Percentiles rank a stretch among this genome's conserved stretches.
These are phyloP conservation scores for Cryptotermes secundus DNA, from an alignment of 1,140 invertebrate genomes.

Conservation along the genomic window DNA sequence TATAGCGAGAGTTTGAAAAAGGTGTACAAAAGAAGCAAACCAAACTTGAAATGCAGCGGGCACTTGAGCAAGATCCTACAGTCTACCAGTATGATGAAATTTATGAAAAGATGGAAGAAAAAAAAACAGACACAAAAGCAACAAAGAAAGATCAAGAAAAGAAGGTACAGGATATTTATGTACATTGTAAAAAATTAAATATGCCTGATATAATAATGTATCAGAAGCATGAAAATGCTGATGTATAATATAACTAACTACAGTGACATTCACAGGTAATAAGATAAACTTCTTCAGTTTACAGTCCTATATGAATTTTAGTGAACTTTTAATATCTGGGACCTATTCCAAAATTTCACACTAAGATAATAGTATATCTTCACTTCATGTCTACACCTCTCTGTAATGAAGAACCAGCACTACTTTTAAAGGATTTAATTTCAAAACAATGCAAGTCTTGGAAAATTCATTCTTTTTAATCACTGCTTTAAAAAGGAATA, in stretches of 20 bases:
- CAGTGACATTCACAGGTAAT: too few species aligned
- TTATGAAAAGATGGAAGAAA: constrained; percentile 82
- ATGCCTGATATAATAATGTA: neutral
- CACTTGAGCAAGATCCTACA: constrained; percentile 83
- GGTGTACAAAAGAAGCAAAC: constrained; percentile 37
- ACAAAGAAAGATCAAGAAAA: constrained; percentile 51
- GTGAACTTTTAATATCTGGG: too few species aligned
- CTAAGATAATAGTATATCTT: too few species aligned
- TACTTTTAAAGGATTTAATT: too few species aligned
- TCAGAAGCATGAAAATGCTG: neutral
- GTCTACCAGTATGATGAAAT: constrained; percentile 95
- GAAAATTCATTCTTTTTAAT: too few species aligned
- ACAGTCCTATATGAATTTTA: too few species aligned
- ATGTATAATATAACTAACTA: neutral
- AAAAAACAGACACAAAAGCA: constrained; percentile 56
- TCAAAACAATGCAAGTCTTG: too few species aligned
- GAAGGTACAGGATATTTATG: constrained; percentile 56
- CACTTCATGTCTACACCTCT: too few species aligned
- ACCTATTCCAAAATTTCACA: too few species aligned
- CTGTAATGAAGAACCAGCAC: too few species aligned
- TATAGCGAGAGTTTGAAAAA: constrained; percentile 29
- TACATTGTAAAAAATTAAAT: neutral
- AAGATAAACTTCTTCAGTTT: too few species aligned
- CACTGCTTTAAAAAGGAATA: too few species aligned
- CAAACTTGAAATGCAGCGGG: constrained; percentile 65